phyloP scores from a whole-genome alignment of 2,888 invertebrate species.

The Uropetala carovei region DNA sequence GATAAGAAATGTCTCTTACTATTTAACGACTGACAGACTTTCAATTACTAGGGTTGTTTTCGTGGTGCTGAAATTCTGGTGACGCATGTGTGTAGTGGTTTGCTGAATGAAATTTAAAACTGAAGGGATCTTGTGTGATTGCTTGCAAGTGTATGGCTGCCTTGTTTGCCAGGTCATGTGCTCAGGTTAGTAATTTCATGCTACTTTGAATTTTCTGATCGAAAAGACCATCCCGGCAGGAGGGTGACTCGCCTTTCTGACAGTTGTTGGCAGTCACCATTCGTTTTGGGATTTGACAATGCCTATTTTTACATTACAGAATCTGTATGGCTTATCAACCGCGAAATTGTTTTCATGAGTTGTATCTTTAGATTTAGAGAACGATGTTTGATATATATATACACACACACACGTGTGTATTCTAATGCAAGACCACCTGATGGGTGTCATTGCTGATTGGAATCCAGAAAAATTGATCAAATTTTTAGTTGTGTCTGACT shows the following conservation, averaged over 20 bases:
- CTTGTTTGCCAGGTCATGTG: conserved; percentile 30
- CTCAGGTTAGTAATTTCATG: conserved; percentile 30
- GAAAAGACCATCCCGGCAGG: background rate
- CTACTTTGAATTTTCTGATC: background rate
- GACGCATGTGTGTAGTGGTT: conserved; percentile 59
- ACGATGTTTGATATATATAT: background rate
- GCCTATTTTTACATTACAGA: background rate
- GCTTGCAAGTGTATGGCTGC: conserved; percentile 50
- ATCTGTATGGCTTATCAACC: background rate
- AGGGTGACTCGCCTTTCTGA: background rate
- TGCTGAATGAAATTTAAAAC: conserved; percentile 50
- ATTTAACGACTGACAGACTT: background rate
- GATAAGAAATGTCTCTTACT: background rate
- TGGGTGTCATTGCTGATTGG: background rate
- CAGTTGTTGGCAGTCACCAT: background rate
- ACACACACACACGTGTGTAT: too few relatives aligned
- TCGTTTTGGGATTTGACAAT: conserved; percentile 11
- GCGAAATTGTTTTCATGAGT: background rate
- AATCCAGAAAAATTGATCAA: conserved; percentile 2
- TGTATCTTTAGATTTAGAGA: background rate
- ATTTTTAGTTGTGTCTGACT: background rate
- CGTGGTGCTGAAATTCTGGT: conserved; percentile 32
- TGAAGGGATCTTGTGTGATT: conserved; percentile 27
- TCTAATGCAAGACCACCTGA: background rate
- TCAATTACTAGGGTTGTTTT: background rate